Percentiles rank a stretch among this genome's conserved stretches.
phyloP scores from a whole-genome alignment of 2,797 vertebrate species.

The Rachycentron canadum region DNA sequence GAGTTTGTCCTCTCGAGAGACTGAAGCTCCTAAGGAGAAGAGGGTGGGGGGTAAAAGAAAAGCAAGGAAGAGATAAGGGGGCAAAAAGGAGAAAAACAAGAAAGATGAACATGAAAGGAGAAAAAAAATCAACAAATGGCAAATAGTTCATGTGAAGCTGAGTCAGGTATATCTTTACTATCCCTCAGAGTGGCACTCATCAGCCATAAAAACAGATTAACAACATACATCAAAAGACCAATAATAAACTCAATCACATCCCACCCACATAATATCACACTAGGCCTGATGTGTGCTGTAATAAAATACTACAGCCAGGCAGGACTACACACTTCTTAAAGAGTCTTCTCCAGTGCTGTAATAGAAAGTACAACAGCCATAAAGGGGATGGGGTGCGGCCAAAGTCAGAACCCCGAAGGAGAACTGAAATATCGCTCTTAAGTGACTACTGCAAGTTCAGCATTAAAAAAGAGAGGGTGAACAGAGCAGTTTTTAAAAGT shows the following conservation, averaged over 20 bases:
- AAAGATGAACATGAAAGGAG: neutral
- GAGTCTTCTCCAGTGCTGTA: neutral
- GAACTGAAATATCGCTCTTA: slow-evolving; percentile 45
- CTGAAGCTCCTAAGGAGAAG: slow-evolving; percentile 81
- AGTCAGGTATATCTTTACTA: slow-evolving; percentile 40
- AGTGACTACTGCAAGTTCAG: slow-evolving; percentile 28
- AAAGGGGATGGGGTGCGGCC: neutral
- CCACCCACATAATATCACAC: slow-evolving; percentile 15
- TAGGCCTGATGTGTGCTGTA: slow-evolving; percentile 4
- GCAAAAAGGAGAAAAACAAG: neutral
- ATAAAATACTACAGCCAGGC: slow-evolving; percentile 7
- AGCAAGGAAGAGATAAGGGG: neutral
- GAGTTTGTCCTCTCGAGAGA: slow-evolving; percentile 78
- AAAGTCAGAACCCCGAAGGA: slow-evolving; percentile 28
- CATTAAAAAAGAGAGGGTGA: neutral
- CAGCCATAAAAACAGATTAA: slow-evolving; percentile 61
- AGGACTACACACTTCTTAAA: slow-evolving; percentile 6
- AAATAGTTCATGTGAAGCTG: slow-evolving; percentile 3
- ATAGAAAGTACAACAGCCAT: slow-evolving; percentile 19
- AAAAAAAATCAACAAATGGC: neutral
- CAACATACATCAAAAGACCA: slow-evolving; percentile 53
- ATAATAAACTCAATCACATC: slow-evolving; percentile 7
- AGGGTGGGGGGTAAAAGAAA: neutral
- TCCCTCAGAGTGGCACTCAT: neutral
- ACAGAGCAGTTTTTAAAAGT: neutral